Base-by-base conservation (phyloP, 2,888 invertebrate genomes). In the Parasteatoda lunata region DNA sequence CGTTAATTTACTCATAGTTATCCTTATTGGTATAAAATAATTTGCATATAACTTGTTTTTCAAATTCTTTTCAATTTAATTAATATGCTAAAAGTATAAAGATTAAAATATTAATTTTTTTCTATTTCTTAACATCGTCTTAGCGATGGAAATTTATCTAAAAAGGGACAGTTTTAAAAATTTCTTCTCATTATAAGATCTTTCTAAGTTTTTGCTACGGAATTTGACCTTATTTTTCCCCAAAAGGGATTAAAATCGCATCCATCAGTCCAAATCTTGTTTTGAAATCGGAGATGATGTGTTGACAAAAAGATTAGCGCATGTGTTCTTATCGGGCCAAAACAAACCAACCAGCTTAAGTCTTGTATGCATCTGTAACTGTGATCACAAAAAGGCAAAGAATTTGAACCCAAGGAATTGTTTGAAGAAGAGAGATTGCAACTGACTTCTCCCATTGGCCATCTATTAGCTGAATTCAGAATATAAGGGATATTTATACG, bases 341-440 rank as follows among this genome's bases (percentile, higher is more conserved):
- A 77, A 30, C 59, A n/a, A 70, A 71, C 65, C 70, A 71, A 47
- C 59, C 49, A n/a, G 47, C 75, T 59, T 70, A 70, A 83, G 47
- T 11, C 15, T 48, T 64, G 30, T 65, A 51, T 77, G 45, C 77
- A 54, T 52, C 70, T 70, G 68, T 68, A 52, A 47, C 11, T 69
- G n/a, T 13, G 59, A 66, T 47, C 47, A 15, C 52, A 9, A 52
- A 15, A 75, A 48, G 52, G 64, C 4, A 66, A 64, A 73, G 72
- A 69, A 54, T 69, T 30, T 49, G 59, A 30, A 30, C 72, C 72
- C 72, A 71, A 15, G 51, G 68, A 69, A 68, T 54, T 54, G 66
- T 47, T 71, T 77, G 51, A 70, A 30, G 76, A 70, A 77, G 59
- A 73, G 47, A 71, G 71, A 45, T 59, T 47, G 47, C 45, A 48